Evolutionary conservation across 2,888 invertebrate species (phyloP), one percentile per base, ranked within the genome.

Genomic region (Anodontia alba): DNA sequence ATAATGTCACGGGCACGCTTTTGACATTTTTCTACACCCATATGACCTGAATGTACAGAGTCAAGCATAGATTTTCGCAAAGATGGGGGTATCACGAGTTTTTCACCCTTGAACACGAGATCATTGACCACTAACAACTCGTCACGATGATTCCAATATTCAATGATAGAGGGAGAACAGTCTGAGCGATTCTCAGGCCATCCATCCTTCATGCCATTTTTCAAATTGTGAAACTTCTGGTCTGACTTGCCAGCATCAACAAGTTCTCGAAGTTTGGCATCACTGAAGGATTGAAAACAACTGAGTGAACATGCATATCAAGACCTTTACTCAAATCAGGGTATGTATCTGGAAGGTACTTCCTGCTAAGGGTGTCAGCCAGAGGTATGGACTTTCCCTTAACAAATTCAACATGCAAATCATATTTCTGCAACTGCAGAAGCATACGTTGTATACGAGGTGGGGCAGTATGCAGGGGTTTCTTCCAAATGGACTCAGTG

Each of bases 21-120:
- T 49, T 15, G 8, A 20, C 49, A 15, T 49, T 49, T 49, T 17
- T 83, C 70, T 15, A 80, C 73, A n/a, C 87, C 87, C 70, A 87
- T 74, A 66, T 88, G 84, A 23, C 83, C 81, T n/a, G 29, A 26
- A 62, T 89, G 85, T 26, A 87, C 49, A n/a, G 29, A 31, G 0
- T 71, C 31, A 38, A 88, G 72, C 79, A 88, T 84, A 38, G 80
- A 74, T 17, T 70, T 42, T 36, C 81, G 68, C 0, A 86, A 43
- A 0, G 57, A 38, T 15, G 62, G 71, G 7, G 81, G 81, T 51
- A 81, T 74, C 36, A 81, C 36, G 17, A 81, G 23, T 62, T 73
- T 74, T n/a, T 81, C 51, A 46, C 57, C 76, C 57, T 78, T 78
- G 54, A 78, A 66, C 10, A 78, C 72, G 0, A 78, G 0, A 31